Evolutionary conservation across 2,113 vertebrate species (phyloP).

Genomic region (Anarrhichthys ocellatus): DNA sequence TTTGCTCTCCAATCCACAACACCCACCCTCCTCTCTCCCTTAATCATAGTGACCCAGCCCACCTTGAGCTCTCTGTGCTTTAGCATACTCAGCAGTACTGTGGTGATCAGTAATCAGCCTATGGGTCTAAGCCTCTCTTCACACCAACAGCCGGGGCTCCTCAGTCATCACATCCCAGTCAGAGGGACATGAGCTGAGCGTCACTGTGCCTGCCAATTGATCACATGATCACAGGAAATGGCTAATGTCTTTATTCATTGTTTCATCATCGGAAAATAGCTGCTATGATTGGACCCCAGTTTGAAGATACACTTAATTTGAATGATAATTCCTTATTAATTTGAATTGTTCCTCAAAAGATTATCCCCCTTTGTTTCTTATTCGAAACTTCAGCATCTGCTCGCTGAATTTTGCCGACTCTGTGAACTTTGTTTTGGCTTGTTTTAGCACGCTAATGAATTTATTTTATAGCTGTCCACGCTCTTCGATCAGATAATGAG

Average conservation of each 20-base stretch:
- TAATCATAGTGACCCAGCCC: conserved; percentile 77
- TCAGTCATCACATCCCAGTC: conserved; percentile 55
- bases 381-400: not conserved
- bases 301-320: not conserved
- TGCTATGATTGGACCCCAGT: not conserved
- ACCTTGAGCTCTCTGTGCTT: conserved; percentile 75
- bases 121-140: conserved; percentile 71
- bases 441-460: conserved; percentile 1
- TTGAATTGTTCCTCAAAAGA: not conserved
- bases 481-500: conserved; percentile 26
- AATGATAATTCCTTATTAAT: not conserved
- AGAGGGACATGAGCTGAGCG: conserved; percentile 28
- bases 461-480: conserved; percentile 11
- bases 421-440: not conserved
- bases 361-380: not conserved
- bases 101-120: conserved; percentile 81
- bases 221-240: not conserved
- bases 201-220: conserved; percentile 11
- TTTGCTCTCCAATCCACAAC: conserved; percentile 34
- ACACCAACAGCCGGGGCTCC: conserved; percentile 35
- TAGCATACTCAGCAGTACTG: conserved; percentile 76
- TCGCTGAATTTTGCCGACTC: not conserved
- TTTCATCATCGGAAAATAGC: not conserved
- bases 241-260: not conserved
- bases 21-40: conserved; percentile 47